phyloP scores from a whole-genome alignment of 2,888 invertebrate genomes.

The Pocota personata region DNA sequence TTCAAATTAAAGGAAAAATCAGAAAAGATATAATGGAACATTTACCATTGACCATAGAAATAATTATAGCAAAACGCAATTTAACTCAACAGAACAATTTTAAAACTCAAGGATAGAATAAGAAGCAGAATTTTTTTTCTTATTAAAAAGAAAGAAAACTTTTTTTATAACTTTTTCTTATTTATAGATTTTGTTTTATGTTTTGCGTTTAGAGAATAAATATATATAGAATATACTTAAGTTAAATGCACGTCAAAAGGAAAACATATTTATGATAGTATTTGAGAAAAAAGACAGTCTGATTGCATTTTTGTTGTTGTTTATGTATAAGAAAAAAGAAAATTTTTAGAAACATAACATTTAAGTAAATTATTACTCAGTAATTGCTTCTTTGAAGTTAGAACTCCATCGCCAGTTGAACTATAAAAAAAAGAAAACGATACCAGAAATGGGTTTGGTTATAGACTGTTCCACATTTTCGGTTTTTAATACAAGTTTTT shows the following conservation, averaged over 20 bases:
- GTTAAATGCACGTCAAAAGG: conserved; percentile 59
- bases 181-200: conserved; percentile 54
- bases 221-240: conserved; percentile 62
- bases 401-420: conserved; percentile 98
- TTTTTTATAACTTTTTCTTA: conserved; percentile 41
- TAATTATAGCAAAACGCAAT: conserved; percentile 74
- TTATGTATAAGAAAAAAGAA: conserved; percentile 71
- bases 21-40: conserved; percentile 43
- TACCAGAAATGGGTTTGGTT: conserved; percentile 77
- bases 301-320: conserved; percentile 54
- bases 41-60: conserved; percentile 66
- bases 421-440: conserved; percentile 83
- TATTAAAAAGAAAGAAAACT: conserved; percentile 51
- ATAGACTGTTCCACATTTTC: conserved; percentile 57
- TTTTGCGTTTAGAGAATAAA: conserved; percentile 65
- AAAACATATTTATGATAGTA: conserved; percentile 55
- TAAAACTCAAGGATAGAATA: conserved; percentile 68
- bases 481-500: conserved; percentile 39
- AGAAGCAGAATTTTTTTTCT: conserved; percentile 52
- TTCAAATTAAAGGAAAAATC: conserved; percentile 34
- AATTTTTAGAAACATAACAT: conserved; percentile 74
- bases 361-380: conserved; percentile 83
- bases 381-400: conserved; percentile 98
- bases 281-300: conserved; percentile 58
- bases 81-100: conserved; percentile 50